Conservation (phyloP, 2,888 invertebrate genomes). For the Caenorhabditis doughertyi region DNA sequence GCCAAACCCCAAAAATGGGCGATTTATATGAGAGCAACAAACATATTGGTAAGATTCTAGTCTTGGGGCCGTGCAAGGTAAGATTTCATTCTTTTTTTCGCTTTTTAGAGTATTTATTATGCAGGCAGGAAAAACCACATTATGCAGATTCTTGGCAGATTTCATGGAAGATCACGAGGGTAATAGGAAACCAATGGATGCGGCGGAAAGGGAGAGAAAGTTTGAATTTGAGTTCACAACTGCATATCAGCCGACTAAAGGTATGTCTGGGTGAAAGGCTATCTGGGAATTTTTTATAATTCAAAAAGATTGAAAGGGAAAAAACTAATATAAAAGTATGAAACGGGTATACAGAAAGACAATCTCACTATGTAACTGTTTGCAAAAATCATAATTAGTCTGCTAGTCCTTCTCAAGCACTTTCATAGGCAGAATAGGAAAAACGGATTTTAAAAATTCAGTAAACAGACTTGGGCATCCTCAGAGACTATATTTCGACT, state of each 20-base stretch:
- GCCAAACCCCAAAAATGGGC: neutral
- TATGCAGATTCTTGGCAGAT: slow-evolving; percentile 43
- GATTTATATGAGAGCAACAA: slow-evolving; percentile 21
- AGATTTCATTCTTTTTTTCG: slow-evolving; percentile 10
- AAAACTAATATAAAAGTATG: too few relatives aligned
- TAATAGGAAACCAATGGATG: neutral
- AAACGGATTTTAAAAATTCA: too few relatives aligned
- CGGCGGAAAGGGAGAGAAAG: slow-evolving; percentile 20
- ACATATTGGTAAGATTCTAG: slow-evolving; percentile 63
- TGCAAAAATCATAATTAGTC: too few relatives aligned
- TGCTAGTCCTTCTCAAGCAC: too few relatives aligned
- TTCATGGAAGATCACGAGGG: slow-evolving; percentile 45
- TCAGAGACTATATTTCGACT: too few relatives aligned
- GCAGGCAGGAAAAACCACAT: slow-evolving; percentile 59
- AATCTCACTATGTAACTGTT: too few relatives aligned
- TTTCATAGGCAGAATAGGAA: too few relatives aligned
- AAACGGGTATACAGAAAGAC: too few relatives aligned
- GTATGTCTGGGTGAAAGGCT: too few relatives aligned
- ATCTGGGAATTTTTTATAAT: too few relatives aligned
- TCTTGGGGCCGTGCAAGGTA: slow-evolving; percentile 75
- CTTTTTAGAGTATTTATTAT: neutral
- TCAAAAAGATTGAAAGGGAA: too few relatives aligned
- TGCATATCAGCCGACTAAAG: slow-evolving; percentile 56
- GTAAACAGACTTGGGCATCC: too few relatives aligned
- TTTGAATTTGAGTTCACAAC: slow-evolving; percentile 57